These are phyloP conservation scores for Myrmecobius fasciatus DNA, from an alignment of 2,113 vertebrate species.

Conservation along the genomic window DNA sequence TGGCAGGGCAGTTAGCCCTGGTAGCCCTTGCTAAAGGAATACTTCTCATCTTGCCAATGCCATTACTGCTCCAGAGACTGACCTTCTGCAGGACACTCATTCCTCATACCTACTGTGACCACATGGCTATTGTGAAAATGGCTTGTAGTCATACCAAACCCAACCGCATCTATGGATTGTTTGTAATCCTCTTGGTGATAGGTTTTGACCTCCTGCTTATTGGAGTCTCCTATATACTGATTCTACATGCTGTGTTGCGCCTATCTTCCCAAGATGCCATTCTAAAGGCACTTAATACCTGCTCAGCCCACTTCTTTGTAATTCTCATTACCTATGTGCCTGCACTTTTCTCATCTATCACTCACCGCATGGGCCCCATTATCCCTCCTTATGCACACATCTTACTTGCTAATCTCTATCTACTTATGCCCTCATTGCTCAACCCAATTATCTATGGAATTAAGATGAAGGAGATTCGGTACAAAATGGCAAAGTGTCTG, in stretches of 20 bases:
- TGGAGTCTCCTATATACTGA: constrained; percentile 60
- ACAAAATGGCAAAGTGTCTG: constrained; percentile 17
- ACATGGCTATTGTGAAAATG: constrained; percentile 71
- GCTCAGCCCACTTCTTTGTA: constrained; percentile 67
- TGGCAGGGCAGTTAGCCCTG: constrained; percentile 22
- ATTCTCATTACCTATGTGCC: constrained; percentile 61
- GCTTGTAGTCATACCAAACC: constrained; percentile 56
- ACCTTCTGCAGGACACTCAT: constrained; percentile 62
- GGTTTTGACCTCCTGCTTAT: constrained; percentile 68
- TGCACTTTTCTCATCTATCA: constrained; percentile 32
- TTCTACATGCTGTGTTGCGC: constrained; percentile 54
- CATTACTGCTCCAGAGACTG: constrained; percentile 66
- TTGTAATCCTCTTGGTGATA: constrained; percentile 56
- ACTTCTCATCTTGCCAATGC: constrained; percentile 60
- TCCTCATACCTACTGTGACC: constrained; percentile 74
- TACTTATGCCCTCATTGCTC: background rate
- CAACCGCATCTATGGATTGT: constrained; percentile 61
- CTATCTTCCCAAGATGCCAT: constrained; percentile 29
- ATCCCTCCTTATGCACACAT: background rate
- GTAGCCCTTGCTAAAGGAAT: constrained; percentile 52
- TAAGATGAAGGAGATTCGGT: background rate
- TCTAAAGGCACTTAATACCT: constrained; percentile 67
- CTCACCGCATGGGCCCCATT: background rate
- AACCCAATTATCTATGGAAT: constrained; percentile 34
- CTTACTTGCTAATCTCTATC: constrained; percentile 21